Evolutionary conservation across 1,140 invertebrate genomes (phyloP), one percentile per base, ranked within the genome.

Genomic region (Heliconius nattereri): DNA sequence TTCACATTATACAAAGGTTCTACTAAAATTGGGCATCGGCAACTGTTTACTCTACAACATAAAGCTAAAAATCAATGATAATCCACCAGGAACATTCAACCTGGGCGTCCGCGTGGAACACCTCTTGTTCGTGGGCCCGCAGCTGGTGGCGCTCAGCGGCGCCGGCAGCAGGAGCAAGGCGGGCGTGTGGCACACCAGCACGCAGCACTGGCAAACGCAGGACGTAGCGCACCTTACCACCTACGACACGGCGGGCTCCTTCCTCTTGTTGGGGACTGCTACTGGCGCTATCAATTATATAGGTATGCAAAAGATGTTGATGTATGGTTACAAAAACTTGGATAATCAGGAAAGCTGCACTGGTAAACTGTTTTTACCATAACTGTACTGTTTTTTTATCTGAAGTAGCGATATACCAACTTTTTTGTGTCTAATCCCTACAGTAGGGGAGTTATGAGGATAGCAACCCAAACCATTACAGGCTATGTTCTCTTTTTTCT

Each of bases 201-300:
- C 98, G 0, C 98, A 99, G 86, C 98, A 99, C 93, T 99, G 99
- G 98, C 97, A 99, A 95, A 98, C 98, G 71, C 98, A 99, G 94
- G 98, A 99, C 95, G 97, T 99, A 35, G 97, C 98, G 54, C 97
- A 98, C 3, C 98, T 99, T 49, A 97, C 98, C 20, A 99, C 98
- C 3, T 98, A 99, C 92, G 98, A 99, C 90, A 99, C 98, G 1
- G 98, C 99, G 71, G 98, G 99, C 1, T 99, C 98, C 0, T 99
- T 99, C 93, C 94, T 99, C 20, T 92, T 99, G 9, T 95, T 99
- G 1, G 99, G 99, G 5, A 99, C 98, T 86, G 98, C 98, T 84
- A 99, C 99, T 93, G 99, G 99, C 7, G 98, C 98, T 66, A 99
- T 99, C 85, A 99, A 99, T 95, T 99, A 99, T 95, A 99, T 99